Percentiles rank a stretch among this genome's conserved stretches.
Conservation (phyloP, 1,140 invertebrate species). For the Contarinia nasturtii region DNA sequence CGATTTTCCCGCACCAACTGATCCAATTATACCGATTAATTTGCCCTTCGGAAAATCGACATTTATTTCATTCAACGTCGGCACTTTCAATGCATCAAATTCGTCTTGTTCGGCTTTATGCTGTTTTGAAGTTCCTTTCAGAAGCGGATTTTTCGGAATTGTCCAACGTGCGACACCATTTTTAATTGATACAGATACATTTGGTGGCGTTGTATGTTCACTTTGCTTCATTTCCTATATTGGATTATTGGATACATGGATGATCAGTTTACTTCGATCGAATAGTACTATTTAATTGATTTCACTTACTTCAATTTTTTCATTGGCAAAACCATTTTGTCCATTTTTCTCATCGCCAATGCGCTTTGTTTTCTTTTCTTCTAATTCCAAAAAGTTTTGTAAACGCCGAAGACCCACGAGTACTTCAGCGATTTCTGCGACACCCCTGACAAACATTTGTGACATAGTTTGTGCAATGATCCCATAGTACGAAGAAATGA, state of each 20-base stretch:
- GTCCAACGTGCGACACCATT: background rate
- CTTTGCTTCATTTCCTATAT: background rate
- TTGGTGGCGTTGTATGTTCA: background rate
- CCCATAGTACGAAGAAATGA: slow-evolving; percentile 41
- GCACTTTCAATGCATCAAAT: background rate
- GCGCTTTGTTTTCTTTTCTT: slow-evolving; percentile 23
- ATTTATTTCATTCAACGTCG: slow-evolving; percentile 27
- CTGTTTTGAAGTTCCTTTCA: background rate
- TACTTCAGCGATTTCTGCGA: slow-evolving; percentile 38
- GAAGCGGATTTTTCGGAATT: background rate
- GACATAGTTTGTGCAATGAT: slow-evolving; percentile 41
- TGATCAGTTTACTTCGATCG: background rate
- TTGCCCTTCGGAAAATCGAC: slow-evolving; percentile 30
- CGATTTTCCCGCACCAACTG: slow-evolving; percentile 35
- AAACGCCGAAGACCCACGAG: slow-evolving; percentile 37
- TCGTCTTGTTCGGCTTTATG: background rate
- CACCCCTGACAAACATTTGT: slow-evolving; percentile 46
- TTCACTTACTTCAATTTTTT: background rate
- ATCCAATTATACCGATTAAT: slow-evolving; percentile 34
- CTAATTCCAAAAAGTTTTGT: slow-evolving; percentile 28
- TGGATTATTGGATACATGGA: background rate
- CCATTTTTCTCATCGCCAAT: background rate
- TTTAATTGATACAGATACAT: background rate
- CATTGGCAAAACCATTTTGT: background rate
- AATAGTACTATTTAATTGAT: background rate